Evolutionary conservation across 1,140 invertebrate species (phyloP).

Genomic region (Pachypsylla venusta): DNA sequence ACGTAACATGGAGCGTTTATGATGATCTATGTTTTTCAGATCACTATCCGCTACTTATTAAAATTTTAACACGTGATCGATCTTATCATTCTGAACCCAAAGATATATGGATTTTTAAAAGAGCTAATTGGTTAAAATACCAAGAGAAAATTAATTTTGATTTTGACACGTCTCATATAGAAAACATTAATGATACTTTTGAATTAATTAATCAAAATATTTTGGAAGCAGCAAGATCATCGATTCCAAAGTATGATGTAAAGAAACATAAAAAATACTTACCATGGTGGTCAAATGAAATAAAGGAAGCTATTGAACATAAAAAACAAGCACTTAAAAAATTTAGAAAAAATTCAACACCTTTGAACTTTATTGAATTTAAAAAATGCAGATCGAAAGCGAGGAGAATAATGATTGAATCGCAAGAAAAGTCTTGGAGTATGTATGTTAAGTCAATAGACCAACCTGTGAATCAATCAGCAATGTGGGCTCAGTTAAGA

Average conservation of each 20-base stretch:
- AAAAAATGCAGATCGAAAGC: neutral
- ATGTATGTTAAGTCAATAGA: neutral
- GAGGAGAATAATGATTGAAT: neutral
- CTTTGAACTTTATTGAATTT: neutral
- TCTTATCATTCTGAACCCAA: neutral
- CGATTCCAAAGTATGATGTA: neutral
- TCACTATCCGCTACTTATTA: neutral
- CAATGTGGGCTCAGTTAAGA: neutral
- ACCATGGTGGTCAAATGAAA: neutral
- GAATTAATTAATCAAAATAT: neutral
- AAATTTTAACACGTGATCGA: neutral
- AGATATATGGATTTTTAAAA: neutral
- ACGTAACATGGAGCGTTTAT: neutral
- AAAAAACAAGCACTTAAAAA: neutral
- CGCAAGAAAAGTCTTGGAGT: neutral
- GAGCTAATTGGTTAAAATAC: neutral
- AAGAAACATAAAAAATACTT: neutral
- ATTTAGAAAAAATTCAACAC: neutral
- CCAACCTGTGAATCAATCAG: neutral
- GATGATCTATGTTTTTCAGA: neutral
- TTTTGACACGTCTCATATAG: neutral
- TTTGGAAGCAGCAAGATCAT: neutral
- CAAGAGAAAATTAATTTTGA: neutral
- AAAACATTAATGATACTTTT: neutral
- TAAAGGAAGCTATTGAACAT: neutral